Base-by-base conservation (phyloP, 1,140 invertebrate genomes). In the Pachypeltis micranthus region DNA sequence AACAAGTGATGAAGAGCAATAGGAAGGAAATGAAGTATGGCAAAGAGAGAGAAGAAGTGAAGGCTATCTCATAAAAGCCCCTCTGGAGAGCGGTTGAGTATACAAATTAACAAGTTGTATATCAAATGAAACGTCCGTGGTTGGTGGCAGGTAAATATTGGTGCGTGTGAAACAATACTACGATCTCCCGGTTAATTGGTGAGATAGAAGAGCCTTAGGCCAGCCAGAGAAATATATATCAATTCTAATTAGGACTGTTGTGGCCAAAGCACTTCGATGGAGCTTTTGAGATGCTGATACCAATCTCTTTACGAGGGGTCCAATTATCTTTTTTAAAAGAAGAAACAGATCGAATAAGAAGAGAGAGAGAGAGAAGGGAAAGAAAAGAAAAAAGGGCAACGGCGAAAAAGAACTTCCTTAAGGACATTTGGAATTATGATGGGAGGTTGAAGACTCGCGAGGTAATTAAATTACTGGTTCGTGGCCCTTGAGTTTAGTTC, bases 71-170 rank as follows among this genome's bases (percentile, higher is more conserved):
- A 51, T 51, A 51, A 51, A 51, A 51, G 47, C 47, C 47, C 47
- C 23, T 21, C 34, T 10, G 34, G 34, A 39, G 47, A 51, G 47
- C 10, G 12, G 12, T 21, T 51, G 47, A 51, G 47, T 51, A 51
- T 51, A 51, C 47, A 51, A 51, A 51, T 51, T 51, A 51, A 51
- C 47, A 51, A 51, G 47, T 51, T 51, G 47, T 51, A 51, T 51
- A 51, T 51, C 47, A 51, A 51, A 51, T 51, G 47, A 51, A 51
- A 51, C 10, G 47, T 21, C 47, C 47, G 47, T 51, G 10, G 47
- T 21, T 51, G 47, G 47, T 51, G 47, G 47, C 47, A 51, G 47
- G 47, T 51, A 51, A 51, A 51, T 51, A 51, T 51, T 51, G 47
- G 47, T 51, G 47, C 47, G 47, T 21, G 47, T 51, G 47, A 51